Base-by-base conservation (phyloP, 2,888 invertebrate species). In the Spatulosminthurus flaviceps region DNA sequence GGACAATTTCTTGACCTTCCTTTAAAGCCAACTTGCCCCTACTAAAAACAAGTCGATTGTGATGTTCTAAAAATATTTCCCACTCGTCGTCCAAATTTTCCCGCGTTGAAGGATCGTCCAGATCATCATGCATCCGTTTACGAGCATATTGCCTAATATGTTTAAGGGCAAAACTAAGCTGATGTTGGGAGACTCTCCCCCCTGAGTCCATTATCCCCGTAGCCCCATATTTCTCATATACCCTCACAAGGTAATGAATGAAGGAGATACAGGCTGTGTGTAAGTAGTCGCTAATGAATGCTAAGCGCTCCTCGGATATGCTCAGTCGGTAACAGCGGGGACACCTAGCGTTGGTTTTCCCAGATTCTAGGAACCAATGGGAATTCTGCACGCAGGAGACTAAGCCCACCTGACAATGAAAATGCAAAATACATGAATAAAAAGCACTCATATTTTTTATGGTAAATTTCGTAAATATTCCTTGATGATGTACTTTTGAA, bases 251-350 rank as follows among this genome's bases (percentile, higher is more conserved):
- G 91, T 93, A 93, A 87, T 95, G 94, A 64, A 97, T 88, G 70
- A 95, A 89, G 83, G 94, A 92, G 84, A 95, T 91, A 87, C 96
- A 96, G 0, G 96, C 94, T 0, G 96, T 96, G 84, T 95, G 89
- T 86, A 95, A 92, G 87, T 94, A 97, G 88, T 97, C 96, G 81
- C 95, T 94, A 80, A 94, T 90, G 86, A 95, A 95, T 80, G 93
- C 93, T 86, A 92, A 91, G 86, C 93, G 90, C 87, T 95, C 95
- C 83, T 95, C 95, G 0, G 92, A 91, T 86, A 92, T 93, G 87
- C 93, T 92, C 83, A 95, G 91, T 88, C 93, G 92, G 88, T 94
- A 96, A 87, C 95, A 95, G 42, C 96, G 91, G 0, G 96, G 96
- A 87, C 95, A 96, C 83, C 92, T 92, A 7, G 93, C 92, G 82